phyloP scores from a whole-genome alignment of 2,888 invertebrate species.

The Hydrotaea cyrtoneurina region DNA sequence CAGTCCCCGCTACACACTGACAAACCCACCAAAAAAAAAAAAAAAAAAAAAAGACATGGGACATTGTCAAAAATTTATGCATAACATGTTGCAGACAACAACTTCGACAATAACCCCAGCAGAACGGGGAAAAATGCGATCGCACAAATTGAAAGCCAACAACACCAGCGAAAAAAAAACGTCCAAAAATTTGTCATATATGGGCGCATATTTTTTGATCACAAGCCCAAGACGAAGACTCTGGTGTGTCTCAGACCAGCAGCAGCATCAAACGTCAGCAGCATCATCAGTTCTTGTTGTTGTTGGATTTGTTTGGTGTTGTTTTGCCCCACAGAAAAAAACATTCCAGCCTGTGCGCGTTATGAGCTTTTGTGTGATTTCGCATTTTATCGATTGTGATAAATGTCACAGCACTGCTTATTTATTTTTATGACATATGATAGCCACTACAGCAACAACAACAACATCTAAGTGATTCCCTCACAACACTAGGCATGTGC shows the following conservation, averaged over 20 bases:
- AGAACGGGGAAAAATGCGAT: slow-evolving; percentile 31
- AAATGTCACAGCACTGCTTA: slow-evolving; percentile 81
- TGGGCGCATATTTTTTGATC: slow-evolving; percentile 34
- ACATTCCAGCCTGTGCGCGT: slow-evolving; percentile 22
- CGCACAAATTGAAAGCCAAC: slow-evolving; percentile 20
- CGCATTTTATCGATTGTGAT: slow-evolving; percentile 76
- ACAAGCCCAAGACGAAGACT: no score
- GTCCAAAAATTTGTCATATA: slow-evolving; percentile 32
- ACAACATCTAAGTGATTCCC: slow-evolving; percentile 70
- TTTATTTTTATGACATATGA: slow-evolving; percentile 79
- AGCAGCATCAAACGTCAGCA: slow-evolving; percentile 18
- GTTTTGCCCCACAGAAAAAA: not conserved
- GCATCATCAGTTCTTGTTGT: slow-evolving; percentile 18
- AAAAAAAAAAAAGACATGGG: slow-evolving; percentile 3
- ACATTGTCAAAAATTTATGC: slow-evolving; percentile 63
- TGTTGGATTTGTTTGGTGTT: no score
- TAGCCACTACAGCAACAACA: slow-evolving; percentile 59
- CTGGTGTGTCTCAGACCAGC: not conserved
- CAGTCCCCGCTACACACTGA: not conserved
- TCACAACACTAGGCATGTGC: slow-evolving; percentile 41
- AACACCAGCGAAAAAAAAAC: not conserved
- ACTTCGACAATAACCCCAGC: slow-evolving; percentile 24
- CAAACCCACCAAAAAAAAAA: no score
- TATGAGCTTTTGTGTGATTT: slow-evolving; percentile 63
- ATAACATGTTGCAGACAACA: slow-evolving; percentile 64